Evolutionary conservation across 2,113 vertebrate species (phyloP), one percentile per base, ranked within the genome.

Genomic region (Rhinichthys klamathensis): DNA sequence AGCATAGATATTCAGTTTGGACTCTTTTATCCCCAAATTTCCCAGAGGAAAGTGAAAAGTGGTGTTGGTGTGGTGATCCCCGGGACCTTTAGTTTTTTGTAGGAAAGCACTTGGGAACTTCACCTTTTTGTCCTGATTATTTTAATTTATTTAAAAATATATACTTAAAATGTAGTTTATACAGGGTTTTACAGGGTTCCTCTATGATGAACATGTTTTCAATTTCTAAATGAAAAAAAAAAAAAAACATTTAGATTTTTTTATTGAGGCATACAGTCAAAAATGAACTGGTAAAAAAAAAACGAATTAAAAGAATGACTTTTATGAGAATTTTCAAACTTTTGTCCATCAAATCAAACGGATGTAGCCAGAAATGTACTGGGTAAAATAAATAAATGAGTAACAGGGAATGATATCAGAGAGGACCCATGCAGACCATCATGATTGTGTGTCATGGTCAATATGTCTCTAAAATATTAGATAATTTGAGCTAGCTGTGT

Each of bases 1-100:
- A 80, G 74, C 18, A 49, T 23, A 80, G 74, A 82, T 65, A 84
- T 70, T 86, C 60, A 60, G 61, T 88, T 86, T 87, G 63, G 25
- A 49, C 78, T 80, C 72, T 77, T 82, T 30, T 38, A 84, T 70
- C 86, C 30, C 12, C 56, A 70, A 79, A 56, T 90, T 92, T 90
- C 85, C 87, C 81, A 88, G n/a, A 79, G 80, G 51, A 79, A 87
- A 83, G 65, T 30, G 60, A 46, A 38, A 21, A 25, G 46, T 11
- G 27, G 7, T 65, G 44, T 46, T 18, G 46, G 74, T 73, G 35
- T 21, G 67, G 74, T 46, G 73, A 60, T 87, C 78, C 75, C 49
- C 25, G 11, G 58, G 80, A 86, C 72, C 85, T 89, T 85, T 88
- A 78, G 65, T 89, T 82, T 58, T 80, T 84, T 49, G 35, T 18